phyloP scores from a whole-genome alignment of 2,797 vertebrate genomes.

The Periparus ater region DNA sequence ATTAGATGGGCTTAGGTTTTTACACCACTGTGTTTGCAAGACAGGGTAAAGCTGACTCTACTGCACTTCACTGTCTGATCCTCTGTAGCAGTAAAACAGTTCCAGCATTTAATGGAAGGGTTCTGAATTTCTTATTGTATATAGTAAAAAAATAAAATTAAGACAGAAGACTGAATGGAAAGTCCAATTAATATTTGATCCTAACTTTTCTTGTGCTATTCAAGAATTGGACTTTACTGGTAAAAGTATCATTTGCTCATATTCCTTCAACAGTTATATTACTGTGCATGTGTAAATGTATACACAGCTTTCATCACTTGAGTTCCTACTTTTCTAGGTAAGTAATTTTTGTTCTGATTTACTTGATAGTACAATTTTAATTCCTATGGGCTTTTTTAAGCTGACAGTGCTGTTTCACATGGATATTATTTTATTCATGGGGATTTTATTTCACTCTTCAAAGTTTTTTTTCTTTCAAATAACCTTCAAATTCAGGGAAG shows the following conservation, averaged over 20 bases:
- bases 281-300: not conserved
- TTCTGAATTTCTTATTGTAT: not conserved
- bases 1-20: not conserved
- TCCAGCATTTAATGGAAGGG: not conserved
- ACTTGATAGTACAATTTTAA: not conserved
- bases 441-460: not conserved
- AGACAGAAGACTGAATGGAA: not conserved
- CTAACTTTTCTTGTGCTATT: not conserved
- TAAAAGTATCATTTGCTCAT: not conserved
- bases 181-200: not conserved
- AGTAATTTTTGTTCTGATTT: not conserved
- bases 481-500: not conserved
- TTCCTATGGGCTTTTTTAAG: not conserved
- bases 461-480: not conserved
- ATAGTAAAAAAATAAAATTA: not conserved
- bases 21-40: not conserved
- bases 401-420: not conserved
- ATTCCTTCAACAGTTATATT: not conserved
- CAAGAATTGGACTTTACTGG: not conserved
- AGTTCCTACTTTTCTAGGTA: not conserved
- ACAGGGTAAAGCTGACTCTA: accelerated
- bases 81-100: not conserved
- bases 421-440: not conserved
- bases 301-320: not conserved
- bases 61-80: not conserved